Evolutionary conservation across 2,888 invertebrate species (phyloP), one percentile per base, ranked within the genome.

Genomic region (Tiliacea aurago): DNA sequence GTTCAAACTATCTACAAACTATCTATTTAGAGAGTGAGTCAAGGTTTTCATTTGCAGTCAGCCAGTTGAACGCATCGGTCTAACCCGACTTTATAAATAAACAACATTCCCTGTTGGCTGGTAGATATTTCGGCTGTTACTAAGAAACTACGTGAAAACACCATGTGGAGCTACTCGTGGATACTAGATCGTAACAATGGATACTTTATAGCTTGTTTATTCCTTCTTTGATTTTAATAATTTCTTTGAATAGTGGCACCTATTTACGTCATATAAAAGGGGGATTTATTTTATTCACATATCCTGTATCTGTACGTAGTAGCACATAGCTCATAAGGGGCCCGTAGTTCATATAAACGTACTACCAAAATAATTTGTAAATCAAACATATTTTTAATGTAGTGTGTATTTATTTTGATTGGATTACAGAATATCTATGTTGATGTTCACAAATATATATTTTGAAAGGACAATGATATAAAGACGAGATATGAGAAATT

Each of bases 11-110:
- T 73, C 72, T 45, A 73, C 73, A 73, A 87, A 88, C 86, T 75
- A 87, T 92, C 91, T 93, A 93, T 93, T 93, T 87, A 78, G 86
- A 89, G 92, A 93, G 81, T 91, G 88, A 93, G 92, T 92, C 93
- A 93, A 93, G 93, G 93, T 91, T 89, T 73, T 58, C 62, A 70
- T 70, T 79, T 82, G 84, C 83, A 87, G 78, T 81, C 71, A 77
- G 70, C 67, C 83, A 80, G 78, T 81, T 65, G 82, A 84, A 80
- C 85, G 83, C 85, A 84, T 85, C 82, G 81, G 70, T 84, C 78
- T 76, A 74, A 78, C 63, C 59, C 68, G 82, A 66, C 78, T 82
- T 71, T 83, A 88, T 84, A 88, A 89, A 89, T 87, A 90, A 87
- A 87, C 87, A 85, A 76, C 73, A 84, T 82, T 81, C 76, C 55